Evolutionary conservation across 2,797 vertebrate species (phyloP).

Genomic region (Mus caroli): DNA sequence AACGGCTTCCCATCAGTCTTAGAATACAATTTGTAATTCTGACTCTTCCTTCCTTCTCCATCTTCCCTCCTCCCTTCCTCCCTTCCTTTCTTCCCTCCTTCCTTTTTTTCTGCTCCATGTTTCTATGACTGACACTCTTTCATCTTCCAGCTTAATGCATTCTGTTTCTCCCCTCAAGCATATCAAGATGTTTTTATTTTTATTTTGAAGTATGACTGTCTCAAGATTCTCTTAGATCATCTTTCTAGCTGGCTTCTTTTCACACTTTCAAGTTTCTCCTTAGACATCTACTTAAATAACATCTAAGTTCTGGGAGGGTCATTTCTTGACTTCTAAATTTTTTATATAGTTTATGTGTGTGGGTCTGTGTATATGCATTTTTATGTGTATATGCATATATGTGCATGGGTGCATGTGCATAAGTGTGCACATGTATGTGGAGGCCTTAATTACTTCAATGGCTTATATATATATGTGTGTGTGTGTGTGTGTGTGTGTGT

Average conservation of each 20-base stretch:
- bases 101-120: background rate
- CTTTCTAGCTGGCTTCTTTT: background rate
- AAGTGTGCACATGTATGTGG: background rate
- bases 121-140: background rate
- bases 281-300: background rate
- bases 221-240: background rate
- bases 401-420: background rate
- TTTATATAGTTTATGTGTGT: background rate
- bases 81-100: no score
- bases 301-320: background rate
- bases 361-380: background rate
- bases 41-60: background rate
- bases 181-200: background rate
- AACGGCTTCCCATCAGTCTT: background rate
- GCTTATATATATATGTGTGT: background rate
- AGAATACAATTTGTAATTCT: background rate
- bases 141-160: no score
- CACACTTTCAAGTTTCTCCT: background rate
- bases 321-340: background rate
- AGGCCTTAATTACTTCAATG: background rate
- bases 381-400: background rate
- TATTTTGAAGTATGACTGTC: background rate
- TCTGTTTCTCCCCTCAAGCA: background rate
- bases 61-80: background rate
- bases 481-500: background rate